Evolutionary conservation across 1,140 invertebrate genomes (phyloP), one percentile per base, ranked within the genome.

Genomic region (Wasmannia auropunctata): DNA sequence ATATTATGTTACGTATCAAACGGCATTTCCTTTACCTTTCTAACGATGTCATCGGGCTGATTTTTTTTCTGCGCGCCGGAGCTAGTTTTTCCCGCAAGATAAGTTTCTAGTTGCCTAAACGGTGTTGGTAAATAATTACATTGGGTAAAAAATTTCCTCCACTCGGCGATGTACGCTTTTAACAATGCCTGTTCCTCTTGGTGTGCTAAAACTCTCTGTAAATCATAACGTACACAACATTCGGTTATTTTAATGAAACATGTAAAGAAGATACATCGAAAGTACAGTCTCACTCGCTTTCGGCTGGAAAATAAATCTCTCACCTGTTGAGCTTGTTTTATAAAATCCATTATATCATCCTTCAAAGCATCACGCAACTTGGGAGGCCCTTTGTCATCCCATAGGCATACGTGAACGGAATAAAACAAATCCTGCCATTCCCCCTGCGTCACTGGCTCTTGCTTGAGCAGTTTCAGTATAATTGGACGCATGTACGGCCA

Each of bases 351-450:
- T 87, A 99, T 99, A 93, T 99, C 98, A 92, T 98, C 97, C 92
- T 98, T 97, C 3, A 99, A 95, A 43, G 98, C 97, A 93, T 98
- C 97, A 91, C 97, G 96, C 65, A 99, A 96, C 95, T 98, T 99
- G 8, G 96, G 95, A 11, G 98, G 97, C 3, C 98, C 98, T 95
- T 99, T 99, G 91, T 99, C 98, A 95, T 99, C 98, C 98, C 98
- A 99, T 22, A 99, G 93, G 94, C 98, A 99, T 10, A 99, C 98
- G 95, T 99, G 98, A 10, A 99, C 98, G 65, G 98, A 97, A 95
- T 98, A 99, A 95, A 99, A 99, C 86, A 99, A 95, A 94, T 99
- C 98, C 94, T 99, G 99, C 99, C 99, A 99, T 96, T 99, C 99
- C 88, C 96, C 96, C 93, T 98, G 97, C n/a, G 98, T 98, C 0